Evolutionary conservation across 2,888 invertebrate species (phyloP).

Genomic region (Lucinisca nassula): DNA sequence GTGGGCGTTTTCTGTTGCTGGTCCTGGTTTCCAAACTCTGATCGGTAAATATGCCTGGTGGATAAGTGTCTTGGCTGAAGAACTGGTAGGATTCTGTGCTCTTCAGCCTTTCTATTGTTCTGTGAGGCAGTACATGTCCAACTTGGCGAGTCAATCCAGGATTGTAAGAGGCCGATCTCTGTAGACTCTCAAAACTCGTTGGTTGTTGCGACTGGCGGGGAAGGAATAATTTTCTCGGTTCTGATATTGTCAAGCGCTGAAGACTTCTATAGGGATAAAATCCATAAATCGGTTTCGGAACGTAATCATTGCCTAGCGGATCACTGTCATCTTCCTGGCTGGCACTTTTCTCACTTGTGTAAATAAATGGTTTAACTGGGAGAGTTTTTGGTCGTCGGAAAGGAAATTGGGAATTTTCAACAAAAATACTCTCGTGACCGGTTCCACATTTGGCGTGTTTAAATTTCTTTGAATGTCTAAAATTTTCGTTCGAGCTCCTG

Average conservation of each 20-base stretch:
- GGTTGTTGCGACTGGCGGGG: not conserved
- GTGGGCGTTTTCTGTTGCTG: slow-evolving; percentile 43
- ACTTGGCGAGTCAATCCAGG: not conserved
- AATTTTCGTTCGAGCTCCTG: not conserved
- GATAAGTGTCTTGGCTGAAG: not conserved
- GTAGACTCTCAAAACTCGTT: not conserved
- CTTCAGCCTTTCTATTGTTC: slow-evolving; percentile 44
- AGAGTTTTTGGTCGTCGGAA: slow-evolving; percentile 61
- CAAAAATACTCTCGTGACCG: slow-evolving; percentile 14
- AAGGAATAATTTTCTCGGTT: not conserved
- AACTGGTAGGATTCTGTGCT: not conserved
- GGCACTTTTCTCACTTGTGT: not conserved
- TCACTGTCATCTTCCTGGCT: no score
- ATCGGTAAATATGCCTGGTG: not conserved
- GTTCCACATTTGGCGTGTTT: not conserved
- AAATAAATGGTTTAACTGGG: slow-evolving; percentile 18
- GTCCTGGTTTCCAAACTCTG: not conserved
- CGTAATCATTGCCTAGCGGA: not conserved
- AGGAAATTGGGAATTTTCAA: slow-evolving; percentile 55
- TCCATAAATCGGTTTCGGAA: not conserved
- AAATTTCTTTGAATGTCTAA: not conserved
- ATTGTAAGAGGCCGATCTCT: not conserved
- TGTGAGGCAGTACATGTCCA: slow-evolving; percentile 28
- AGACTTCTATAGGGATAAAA: not conserved
- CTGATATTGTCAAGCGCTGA: not conserved